phyloP scores from a whole-genome alignment of 92 coral and sea anemone species.

The Zoanthus gigantus region DNA sequence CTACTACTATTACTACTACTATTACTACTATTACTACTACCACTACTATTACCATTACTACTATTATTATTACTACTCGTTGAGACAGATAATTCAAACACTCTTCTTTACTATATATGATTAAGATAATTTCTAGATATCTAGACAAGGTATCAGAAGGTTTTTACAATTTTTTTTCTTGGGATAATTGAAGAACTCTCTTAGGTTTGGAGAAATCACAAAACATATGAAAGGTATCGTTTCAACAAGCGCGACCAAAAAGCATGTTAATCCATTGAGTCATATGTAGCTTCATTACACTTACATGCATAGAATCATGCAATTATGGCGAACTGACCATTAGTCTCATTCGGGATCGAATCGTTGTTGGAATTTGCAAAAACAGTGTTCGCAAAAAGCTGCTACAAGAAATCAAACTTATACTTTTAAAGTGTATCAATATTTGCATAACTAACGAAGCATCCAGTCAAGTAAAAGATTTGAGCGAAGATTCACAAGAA shows the following conservation, averaged over 20 bases:
- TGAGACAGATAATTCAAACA: too few relatives aligned
- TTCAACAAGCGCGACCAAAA: slow-evolving; percentile 54
- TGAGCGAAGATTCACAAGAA: background rate
- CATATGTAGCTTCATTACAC: slow-evolving; percentile 48
- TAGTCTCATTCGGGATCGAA: slow-evolving; percentile 28
- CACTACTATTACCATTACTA: too few relatives aligned
- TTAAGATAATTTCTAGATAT: too few relatives aligned
- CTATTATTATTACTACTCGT: too few relatives aligned
- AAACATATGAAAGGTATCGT: slow-evolving; percentile 48
- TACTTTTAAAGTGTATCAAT: slow-evolving; percentile 64
- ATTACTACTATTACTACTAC: too few relatives aligned
- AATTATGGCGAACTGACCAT: slow-evolving; percentile 55
- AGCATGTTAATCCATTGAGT: slow-evolving; percentile 51
- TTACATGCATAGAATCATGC: slow-evolving; percentile 46
- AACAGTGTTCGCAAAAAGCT: slow-evolving; percentile 51
- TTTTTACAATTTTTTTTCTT: too few relatives aligned
- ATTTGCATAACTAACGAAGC: slow-evolving; percentile 59
- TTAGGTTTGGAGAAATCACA: background rate
- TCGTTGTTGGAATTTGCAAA: slow-evolving; percentile 58
- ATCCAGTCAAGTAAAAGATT: background rate
- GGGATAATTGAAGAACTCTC: too few relatives aligned
- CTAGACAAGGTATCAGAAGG: too few relatives aligned
- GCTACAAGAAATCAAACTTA: slow-evolving; percentile 67
- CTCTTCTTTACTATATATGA: too few relatives aligned
- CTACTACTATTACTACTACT: too few relatives aligned